Evolutionary conservation across 2,888 invertebrate genomes (phyloP), one percentile per base, ranked within the genome.

Genomic region (Morinoia aosen): DNA sequence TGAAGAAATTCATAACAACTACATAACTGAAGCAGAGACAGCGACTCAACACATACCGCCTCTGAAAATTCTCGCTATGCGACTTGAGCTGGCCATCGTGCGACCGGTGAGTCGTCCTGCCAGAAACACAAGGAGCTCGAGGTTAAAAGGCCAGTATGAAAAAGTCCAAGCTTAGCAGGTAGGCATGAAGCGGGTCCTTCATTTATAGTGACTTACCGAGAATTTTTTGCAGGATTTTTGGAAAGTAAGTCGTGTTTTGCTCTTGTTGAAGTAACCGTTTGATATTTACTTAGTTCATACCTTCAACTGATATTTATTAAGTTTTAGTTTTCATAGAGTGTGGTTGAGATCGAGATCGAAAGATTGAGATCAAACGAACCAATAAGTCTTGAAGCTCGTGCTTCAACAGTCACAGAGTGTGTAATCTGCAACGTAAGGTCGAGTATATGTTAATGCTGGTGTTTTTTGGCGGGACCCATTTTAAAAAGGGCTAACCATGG

Each of bases 231-330:
- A 76, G 19, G 76, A 33, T 16, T 33, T 76, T 76, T 76, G 8
- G 76, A 76, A 76, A 76, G 76, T 25, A 76, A 33, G 16, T 33
- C 76, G 33, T 76, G 76, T 76, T 76, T 76, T 76, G 76, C 76
- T 8, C 2, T 33, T 76, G 76, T 33, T 76, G 76, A 76, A 33
- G 76, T 76, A 76, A 76, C 76, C 76, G 76, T 76, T 33, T 76
- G 76, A 76, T 76, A 76, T 76, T 76, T 76, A 76, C 76, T 76
- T 76, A 76, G 76, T 76, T 76, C 76, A 76, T 76, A 76, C 76
- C 76, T 76, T 76, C 76, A 76, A 76, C 76, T 76, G 76, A 76
- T 76, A 19, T 76, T 76, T 76, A 76, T 76, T 76, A 76, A 33
- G 76, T 76, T 76, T 76, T 25, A 76, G 76, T 76, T 19, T 33